Evolutionary conservation across 2,888 invertebrate genomes (phyloP).

Genomic region (Platycnemis pennipes): DNA sequence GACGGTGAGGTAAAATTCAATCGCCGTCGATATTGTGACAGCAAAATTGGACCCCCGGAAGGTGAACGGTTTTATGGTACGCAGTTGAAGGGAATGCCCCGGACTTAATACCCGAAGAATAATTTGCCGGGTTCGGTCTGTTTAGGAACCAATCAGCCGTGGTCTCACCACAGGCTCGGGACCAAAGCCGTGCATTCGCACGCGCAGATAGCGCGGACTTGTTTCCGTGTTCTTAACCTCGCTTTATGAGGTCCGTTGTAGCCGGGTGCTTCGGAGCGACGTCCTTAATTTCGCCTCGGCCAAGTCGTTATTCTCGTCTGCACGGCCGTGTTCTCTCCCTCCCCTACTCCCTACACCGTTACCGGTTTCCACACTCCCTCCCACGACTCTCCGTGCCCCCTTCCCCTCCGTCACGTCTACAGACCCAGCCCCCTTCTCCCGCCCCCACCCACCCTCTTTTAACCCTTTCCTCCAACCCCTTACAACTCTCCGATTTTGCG

Average conservation of each 20-base stretch:
- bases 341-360: neutral
- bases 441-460: neutral
- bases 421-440: neutral
- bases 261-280: neutral
- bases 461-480: neutral
- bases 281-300: constrained; percentile 19
- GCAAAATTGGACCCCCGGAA: neutral
- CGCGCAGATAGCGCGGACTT: neutral
- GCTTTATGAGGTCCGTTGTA: constrained; percentile 28
- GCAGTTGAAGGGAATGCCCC: neutral
- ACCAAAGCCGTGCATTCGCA: neutral
- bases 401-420: neutral
- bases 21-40: neutral
- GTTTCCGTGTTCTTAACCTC: constrained; percentile 27
- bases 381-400: neutral
- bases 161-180: neutral
- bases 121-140: neutral
- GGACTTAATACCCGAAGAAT: neutral
- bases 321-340: neutral
- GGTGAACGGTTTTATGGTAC: neutral
- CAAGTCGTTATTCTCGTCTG: constrained; percentile 44
- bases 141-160: neutral
- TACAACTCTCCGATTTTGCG: neutral
- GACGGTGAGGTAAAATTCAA: neutral
- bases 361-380: neutral